Percentiles rank a stretch among this genome's conserved stretches.
Conservation (phyloP, 2,113 vertebrate species). For the Microtus pennsylvanicus region DNA sequence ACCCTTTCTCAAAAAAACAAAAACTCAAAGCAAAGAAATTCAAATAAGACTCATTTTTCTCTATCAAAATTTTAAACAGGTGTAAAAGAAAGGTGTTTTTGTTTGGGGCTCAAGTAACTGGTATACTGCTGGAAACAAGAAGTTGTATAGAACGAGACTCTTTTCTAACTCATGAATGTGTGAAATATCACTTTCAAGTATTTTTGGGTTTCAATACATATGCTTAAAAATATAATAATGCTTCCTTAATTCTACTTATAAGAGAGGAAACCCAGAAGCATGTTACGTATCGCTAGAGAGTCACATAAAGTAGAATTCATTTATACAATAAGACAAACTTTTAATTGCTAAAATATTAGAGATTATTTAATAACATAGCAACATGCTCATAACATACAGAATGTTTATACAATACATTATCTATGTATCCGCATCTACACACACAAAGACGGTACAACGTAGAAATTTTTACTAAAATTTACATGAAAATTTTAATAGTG, state of each 20-base stretch:
- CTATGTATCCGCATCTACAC: not conserved
- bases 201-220: not conserved
- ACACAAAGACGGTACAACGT: not conserved
- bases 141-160: not conserved
- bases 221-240: constrained; percentile 32
- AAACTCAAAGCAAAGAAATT: not conserved
- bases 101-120: not conserved
- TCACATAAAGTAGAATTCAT: constrained; percentile 4
- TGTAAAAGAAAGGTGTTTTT: constrained; percentile 18
- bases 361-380: not conserved
- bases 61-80: not conserved
- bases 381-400: constrained; percentile 7
- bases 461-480: not conserved
- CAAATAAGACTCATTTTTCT: not conserved
- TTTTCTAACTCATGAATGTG: not conserved
- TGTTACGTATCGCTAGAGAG: constrained; percentile 36
- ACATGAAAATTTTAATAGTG: constrained; percentile 41
- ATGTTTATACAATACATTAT: not conserved
- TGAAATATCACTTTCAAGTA: not conserved
- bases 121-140: constrained; percentile 22
- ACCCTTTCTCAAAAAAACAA: not conserved
- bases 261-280: constrained; percentile 1
- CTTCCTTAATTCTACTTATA: not conserved
- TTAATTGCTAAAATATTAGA: not conserved
- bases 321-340: not conserved